Base-by-base conservation (phyloP, 2,113 vertebrate genomes). In the Eptesicus fuscus region DNA sequence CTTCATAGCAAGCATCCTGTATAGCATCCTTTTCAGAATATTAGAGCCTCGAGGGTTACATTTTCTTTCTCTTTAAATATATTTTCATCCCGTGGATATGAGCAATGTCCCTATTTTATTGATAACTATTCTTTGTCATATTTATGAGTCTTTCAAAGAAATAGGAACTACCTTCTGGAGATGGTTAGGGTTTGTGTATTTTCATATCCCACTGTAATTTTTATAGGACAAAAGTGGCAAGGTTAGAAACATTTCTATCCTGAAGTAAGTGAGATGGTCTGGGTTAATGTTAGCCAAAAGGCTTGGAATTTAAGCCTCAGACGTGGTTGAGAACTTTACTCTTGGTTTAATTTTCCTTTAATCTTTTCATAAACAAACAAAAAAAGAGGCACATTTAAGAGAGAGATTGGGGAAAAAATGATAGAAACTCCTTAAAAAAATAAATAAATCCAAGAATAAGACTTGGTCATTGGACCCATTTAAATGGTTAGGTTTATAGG, bases 241-340 rank as follows among this genome's bases (percentile, higher is more conserved):
- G 59, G 51, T 88, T 93, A 93, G 88, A 89, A 63, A 84, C 17
- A 91, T 86, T 96, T 96, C 90, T 96, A 70, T 89, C 83, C 67
- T 30, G 11, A 91, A 86, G 67, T 93, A 56, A 94, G 69, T 56
- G 49, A 95, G 37, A 79, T 35, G 32, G 67, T 65, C 89, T 91
- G 47, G 40, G 28, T 70, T 93, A 80, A 69, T 44, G n/a, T 79
- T 85, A 65, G 20, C 86, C n/a, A n/a, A 88, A 90, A 56, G 44
- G 25, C 61, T 95, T 86, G 56, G 73, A 96, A 96, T 92, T 42
- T 70, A 96, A 91, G 76, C 35, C 37, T 95, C 63, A 95, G 92
- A 93, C 96, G 82, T 96, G 84, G 44, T 96, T 94, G 77, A 96
- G 59, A 93, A 95, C 37, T 96, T 95, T 92, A 93, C n/a, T 85